Conservation (phyloP, 2,113 vertebrate species). For the Pristiophorus japonicus region DNA sequence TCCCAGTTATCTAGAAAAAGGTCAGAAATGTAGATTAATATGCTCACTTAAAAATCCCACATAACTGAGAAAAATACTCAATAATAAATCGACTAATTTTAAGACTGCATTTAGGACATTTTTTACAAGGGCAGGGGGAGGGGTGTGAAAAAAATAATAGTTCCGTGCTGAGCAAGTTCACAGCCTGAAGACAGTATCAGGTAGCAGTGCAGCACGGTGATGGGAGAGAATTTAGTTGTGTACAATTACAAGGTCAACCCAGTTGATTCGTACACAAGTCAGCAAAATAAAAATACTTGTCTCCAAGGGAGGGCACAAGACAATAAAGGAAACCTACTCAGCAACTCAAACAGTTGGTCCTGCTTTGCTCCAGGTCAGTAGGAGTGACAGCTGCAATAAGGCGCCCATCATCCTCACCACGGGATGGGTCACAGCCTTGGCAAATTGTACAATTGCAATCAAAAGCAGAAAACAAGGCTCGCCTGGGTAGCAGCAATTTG, state of each 20-base stretch:
- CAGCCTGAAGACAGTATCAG: no score
- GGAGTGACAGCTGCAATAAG: not conserved
- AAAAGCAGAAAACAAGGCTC: not conserved
- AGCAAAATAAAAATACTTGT: not conserved
- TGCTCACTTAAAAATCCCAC: not conserved
- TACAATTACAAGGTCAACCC: not conserved
- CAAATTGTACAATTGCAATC: not conserved
- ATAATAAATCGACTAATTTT: not conserved
- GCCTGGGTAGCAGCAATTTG: no score
- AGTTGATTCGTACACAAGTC: not conserved
- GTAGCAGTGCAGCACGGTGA: not conserved
- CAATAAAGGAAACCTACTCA: not conserved
- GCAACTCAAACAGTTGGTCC: not conserved
- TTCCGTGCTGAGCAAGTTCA: not conserved
- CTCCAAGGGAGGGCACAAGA: not conserved
- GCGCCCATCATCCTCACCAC: not conserved
- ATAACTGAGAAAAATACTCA: not conserved
- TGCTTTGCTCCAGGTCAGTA: not conserved
- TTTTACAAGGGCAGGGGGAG: not conserved
- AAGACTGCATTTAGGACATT: no score
- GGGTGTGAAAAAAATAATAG: no score
- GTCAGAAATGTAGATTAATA: not conserved
- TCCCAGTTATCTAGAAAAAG: slow-evolving; percentile 79
- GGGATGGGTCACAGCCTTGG: no score
- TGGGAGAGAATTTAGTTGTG: not conserved